Conservation (phyloP, 1,140 invertebrate genomes). For the Marisa cornuarietis region DNA sequence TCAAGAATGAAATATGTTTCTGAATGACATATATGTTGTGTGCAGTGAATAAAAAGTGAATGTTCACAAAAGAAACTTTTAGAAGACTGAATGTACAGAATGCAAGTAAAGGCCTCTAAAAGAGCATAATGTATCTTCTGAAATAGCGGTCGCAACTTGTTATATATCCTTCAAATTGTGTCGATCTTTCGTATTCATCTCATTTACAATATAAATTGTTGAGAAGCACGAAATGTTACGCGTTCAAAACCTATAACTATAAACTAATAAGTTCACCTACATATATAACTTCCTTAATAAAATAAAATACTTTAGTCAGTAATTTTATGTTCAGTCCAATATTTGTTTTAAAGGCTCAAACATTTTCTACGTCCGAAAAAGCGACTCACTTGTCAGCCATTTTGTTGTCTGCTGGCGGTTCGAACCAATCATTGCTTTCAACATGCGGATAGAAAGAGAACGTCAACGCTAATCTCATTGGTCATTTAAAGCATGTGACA, state of each 20-base stretch:
- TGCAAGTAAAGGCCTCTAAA: too few relatives aligned
- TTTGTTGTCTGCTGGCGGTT: conserved; percentile 4
- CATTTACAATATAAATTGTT: too few relatives aligned
- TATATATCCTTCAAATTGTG: too few relatives aligned
- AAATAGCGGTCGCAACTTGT: too few relatives aligned
- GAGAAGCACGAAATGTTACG: too few relatives aligned
- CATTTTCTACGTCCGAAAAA: not conserved
- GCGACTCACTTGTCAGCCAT: conserved; percentile 2
- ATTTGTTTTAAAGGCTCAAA: not conserved
- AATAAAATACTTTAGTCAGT: too few relatives aligned
- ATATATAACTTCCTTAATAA: too few relatives aligned
- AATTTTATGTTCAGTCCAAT: too few relatives aligned
- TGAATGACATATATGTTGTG: not conserved
- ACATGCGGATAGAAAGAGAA: conserved; percentile 1
- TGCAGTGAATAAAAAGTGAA: not conserved
- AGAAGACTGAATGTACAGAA: not conserved
- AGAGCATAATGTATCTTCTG: too few relatives aligned
- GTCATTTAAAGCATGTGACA: not conserved
- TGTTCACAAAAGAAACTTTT: not conserved
- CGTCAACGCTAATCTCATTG: not conserved
- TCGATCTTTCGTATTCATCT: too few relatives aligned
- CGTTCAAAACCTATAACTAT: too few relatives aligned
- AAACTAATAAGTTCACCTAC: too few relatives aligned
- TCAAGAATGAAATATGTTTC: not conserved
- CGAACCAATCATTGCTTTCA: not conserved